phyloP scores from a whole-genome alignment of 2,888 invertebrate species.

The Margaritifera margaritifera region DNA sequence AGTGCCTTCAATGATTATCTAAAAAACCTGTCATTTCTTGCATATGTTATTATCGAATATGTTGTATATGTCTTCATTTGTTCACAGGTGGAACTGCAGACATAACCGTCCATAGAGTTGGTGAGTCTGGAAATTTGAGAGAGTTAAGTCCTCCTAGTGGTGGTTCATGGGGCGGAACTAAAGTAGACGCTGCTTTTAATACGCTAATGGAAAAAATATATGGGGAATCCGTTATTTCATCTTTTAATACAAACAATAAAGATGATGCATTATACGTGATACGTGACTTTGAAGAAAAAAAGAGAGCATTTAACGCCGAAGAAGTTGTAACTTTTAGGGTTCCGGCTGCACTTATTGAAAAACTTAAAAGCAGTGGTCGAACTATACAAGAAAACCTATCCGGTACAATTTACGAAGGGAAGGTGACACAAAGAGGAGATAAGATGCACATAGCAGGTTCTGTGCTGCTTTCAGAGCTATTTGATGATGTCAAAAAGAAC shows the following conservation, averaged over 20 bases:
- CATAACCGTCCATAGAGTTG: constrained; percentile 33
- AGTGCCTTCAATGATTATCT: no score
- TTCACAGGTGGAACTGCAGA: constrained; percentile 42
- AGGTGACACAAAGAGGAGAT: constrained; percentile 12
- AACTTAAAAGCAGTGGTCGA: neutral
- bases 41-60: neutral
- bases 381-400: no score
- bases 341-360: constrained; percentile 1
- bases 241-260: constrained; percentile 5
- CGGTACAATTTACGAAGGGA: no score
- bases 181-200: constrained; percentile 22
- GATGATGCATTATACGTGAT: constrained; percentile 18
- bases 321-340: neutral
- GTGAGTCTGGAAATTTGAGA: constrained; percentile 18
- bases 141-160: constrained; percentile 35
- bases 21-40: no score
- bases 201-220: constrained; percentile 13
- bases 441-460: constrained; percentile 14
- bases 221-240: constrained; percentile 8
- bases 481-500: constrained; percentile 8
- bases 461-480: constrained; percentile 11
- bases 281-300: constrained; percentile 19
- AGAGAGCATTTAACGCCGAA: constrained; percentile 4
- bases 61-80: neutral
- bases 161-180: constrained; percentile 43